Conservation (phyloP, 2,888 invertebrate species). For the Thereva unica region DNA sequence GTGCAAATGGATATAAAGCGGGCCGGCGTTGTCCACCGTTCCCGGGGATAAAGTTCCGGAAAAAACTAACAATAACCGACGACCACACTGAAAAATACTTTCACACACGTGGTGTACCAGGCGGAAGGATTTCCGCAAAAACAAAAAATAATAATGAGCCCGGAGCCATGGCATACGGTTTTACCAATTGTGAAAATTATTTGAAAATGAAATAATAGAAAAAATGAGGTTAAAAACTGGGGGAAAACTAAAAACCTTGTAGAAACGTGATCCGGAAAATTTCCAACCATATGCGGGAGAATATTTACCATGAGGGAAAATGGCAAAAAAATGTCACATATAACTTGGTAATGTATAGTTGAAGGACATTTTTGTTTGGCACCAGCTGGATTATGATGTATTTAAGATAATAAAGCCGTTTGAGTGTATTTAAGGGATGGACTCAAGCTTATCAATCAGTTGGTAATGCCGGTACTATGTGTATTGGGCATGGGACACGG, state of each 20-base stretch:
- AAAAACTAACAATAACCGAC: constrained; percentile 41
- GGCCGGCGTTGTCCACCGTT: constrained; percentile 8
- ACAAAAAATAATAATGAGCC: constrained; percentile 10
- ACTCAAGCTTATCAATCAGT: no score
- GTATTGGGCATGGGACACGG: no score
- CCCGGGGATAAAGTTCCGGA: constrained; percentile 37
- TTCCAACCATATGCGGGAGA: constrained; percentile 23
- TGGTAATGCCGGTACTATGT: no score
- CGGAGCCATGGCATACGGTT: constrained; percentile 20
- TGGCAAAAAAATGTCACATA: constrained; percentile 20
- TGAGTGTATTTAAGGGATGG: no score
- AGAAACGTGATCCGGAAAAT: constrained; percentile 27
- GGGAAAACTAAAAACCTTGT: constrained; percentile 19
- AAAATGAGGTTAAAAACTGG: not conserved
- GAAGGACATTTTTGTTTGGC: no score
- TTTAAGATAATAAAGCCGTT: no score
- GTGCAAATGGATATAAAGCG: constrained; percentile 31
- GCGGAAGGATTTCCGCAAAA: constrained; percentile 22
- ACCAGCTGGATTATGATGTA: no score
- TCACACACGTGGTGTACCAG: constrained; percentile 34
- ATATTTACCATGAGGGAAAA: constrained; percentile 14
- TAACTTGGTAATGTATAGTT: not conserved
- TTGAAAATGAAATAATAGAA: constrained; percentile 35
- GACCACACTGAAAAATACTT: constrained; percentile 39
- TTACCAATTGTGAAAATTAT: constrained; percentile 34